These are phyloP conservation scores for Lysandra coridon DNA, from an alignment of 2,888 invertebrate genomes.

Conservation along the genomic window DNA sequence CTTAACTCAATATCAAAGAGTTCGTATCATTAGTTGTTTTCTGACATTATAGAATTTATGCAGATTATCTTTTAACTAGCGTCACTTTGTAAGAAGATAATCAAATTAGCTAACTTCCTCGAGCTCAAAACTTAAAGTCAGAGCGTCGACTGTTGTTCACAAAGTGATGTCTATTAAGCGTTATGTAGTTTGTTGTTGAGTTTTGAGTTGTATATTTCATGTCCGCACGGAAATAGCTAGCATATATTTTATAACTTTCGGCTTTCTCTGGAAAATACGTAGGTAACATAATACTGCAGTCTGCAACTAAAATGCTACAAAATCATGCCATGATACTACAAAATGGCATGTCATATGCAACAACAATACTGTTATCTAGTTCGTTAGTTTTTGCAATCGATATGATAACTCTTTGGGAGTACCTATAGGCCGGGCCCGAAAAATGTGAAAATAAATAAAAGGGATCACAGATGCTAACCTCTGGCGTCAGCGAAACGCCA, in stretches of 20 bases:
- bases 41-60: background rate
- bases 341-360: background rate
- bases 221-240: background rate
- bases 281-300: background rate
- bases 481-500: background rate
- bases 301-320: background rate
- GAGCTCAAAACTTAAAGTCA: background rate
- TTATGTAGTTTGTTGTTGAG: background rate
- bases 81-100: background rate
- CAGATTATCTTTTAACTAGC: constrained; percentile 1
- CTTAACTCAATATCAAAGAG: background rate
- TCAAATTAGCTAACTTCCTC: background rate
- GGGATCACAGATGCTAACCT: constrained; percentile 8
- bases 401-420: background rate
- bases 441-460: background rate
- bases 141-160: background rate
- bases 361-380: background rate
- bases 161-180: background rate
- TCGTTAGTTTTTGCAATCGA: background rate
- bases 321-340: background rate
- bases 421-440: background rate
- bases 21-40: background rate
- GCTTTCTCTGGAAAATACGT: background rate
- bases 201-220: background rate
- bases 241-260: background rate